These are phyloP conservation scores for Torymus aiolomorphi DNA, from an alignment of 2,888 invertebrate genomes.

Conservation along the genomic window DNA sequence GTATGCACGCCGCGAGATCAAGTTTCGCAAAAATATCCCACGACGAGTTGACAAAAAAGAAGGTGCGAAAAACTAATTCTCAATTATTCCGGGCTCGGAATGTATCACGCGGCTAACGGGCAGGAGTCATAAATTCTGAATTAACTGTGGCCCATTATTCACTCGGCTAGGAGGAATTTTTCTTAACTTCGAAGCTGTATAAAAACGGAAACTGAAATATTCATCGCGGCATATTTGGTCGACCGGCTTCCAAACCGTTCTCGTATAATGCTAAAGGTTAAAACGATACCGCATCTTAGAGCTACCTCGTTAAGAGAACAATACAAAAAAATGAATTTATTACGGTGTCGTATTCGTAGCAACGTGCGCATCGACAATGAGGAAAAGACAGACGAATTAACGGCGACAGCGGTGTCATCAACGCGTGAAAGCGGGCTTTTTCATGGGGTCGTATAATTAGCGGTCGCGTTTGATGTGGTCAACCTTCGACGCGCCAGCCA, in stretches of 20 bases:
- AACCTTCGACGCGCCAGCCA: conserved; percentile 29
- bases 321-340: no score
- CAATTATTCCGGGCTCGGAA: conserved; percentile 6
- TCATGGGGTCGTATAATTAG: conserved; percentile 48
- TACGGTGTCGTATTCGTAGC: no score
- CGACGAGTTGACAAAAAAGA: conserved; percentile 8
- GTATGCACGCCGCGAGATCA: conserved; percentile 6
- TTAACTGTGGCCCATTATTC: conserved; percentile 31
- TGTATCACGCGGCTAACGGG: not conserved
- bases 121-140: conserved; percentile 26
- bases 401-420: conserved; percentile 12
- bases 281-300: no score
- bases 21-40: conserved; percentile 43
- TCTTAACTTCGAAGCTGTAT: not conserved
- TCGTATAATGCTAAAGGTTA: no score
- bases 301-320: no score
- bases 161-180: not conserved
- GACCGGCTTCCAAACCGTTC: no score
- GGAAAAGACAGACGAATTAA: conserved; percentile 35
- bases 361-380: conserved; percentile 19
- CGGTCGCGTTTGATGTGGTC: conserved; percentile 49
- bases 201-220: no score
- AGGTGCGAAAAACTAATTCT: conserved; percentile 30
- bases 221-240: no score
- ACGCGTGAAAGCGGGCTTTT: conserved; percentile 29